phyloP scores from a whole-genome alignment of 2,113 vertebrate genomes.

The Scopus umbretta region DNA sequence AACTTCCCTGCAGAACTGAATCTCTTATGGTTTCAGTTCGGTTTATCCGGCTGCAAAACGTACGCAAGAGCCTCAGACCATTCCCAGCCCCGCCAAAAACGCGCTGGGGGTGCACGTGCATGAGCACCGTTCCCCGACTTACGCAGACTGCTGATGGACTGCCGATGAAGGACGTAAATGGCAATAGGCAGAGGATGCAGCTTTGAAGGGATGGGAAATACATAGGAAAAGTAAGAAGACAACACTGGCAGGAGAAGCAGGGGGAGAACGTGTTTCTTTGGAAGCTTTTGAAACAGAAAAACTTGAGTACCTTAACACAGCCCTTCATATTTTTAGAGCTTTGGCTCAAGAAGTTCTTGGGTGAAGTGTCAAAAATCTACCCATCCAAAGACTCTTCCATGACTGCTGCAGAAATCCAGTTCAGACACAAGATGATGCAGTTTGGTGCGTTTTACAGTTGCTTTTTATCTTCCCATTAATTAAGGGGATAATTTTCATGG shows the following conservation, averaged over 20 bases:
- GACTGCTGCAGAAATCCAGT: background rate
- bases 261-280: background rate
- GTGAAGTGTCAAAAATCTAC: background rate
- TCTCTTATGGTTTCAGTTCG: background rate
- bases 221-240: accelerated
- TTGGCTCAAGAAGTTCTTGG: background rate
- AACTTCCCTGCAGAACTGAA: background rate
- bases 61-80: accelerated
- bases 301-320: background rate
- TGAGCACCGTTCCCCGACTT: background rate
- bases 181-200: background rate
- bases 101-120: accelerated
- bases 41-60: background rate
- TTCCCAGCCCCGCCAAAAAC: background rate
- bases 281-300: background rate
- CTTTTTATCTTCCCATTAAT: slow-evolving; percentile 22
- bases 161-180: background rate
- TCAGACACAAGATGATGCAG: background rate
- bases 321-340: background rate
- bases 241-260: background rate
- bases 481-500: slow-evolving; percentile 5
- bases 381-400: background rate
- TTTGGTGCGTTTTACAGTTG: background rate
- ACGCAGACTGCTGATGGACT: background rate
- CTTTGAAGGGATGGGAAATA: background rate